phyloP scores from a whole-genome alignment of 1,140 invertebrate species.

The Calosoma granatense region DNA sequence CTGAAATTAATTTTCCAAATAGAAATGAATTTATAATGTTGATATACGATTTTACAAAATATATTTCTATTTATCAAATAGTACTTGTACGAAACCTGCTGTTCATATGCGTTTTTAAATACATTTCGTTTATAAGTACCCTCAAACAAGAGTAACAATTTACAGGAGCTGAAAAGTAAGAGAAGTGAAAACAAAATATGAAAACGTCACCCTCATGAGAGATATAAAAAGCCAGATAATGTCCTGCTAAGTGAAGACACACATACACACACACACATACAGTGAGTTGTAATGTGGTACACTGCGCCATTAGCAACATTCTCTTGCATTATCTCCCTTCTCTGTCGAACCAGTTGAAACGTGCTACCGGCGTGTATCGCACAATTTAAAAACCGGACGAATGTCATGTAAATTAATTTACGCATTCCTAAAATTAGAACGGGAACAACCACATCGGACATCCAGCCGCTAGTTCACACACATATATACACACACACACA shows the following conservation, averaged over 20 bases:
- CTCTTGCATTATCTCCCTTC: neutral
- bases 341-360: neutral
- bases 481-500: too few species aligned
- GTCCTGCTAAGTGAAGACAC: constrained; percentile 1
- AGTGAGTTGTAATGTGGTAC: too few species aligned
- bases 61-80: too few species aligned
- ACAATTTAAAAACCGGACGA: constrained; percentile 7
- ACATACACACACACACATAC: neutral
- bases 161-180: neutral
- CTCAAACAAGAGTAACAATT: too few species aligned
- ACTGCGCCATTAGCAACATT: neutral
- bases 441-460: too few species aligned
- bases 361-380: neutral
- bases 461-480: too few species aligned
- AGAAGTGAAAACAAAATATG: neutral
- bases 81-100: too few species aligned
- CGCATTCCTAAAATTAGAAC: constrained; percentile 6
- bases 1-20: too few species aligned
- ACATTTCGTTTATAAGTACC: too few species aligned
- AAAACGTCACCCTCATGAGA: neutral
- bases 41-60: too few species aligned
- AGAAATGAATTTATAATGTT: too few species aligned
- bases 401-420: constrained; percentile 8
- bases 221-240: neutral
- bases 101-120: too few species aligned